Evolutionary conservation across 2,113 vertebrate species (phyloP).

Genomic region (Leptobrachium leishanense): DNA sequence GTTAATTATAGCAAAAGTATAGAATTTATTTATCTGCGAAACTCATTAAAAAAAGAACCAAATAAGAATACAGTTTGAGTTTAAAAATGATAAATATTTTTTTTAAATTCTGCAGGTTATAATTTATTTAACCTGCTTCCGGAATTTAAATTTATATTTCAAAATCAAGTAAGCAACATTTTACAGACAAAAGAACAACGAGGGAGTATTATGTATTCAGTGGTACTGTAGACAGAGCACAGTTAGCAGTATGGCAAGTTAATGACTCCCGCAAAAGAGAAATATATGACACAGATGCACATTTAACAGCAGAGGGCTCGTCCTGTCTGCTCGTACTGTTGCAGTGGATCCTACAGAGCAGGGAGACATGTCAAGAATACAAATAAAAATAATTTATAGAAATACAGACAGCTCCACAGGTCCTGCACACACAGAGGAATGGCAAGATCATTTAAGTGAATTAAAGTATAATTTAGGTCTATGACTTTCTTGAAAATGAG

Average conservation of each 20-base stretch:
- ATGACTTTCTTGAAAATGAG: too few relatives aligned
- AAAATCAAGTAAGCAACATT: background rate
- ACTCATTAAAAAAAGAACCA: background rate
- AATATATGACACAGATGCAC: conserved; percentile 32
- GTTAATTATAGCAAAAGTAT: conserved; percentile 23
- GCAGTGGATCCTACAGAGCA: background rate
- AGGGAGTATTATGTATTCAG: conserved; percentile 17
- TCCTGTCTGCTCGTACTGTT: conserved; percentile 16
- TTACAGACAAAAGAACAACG: conserved; percentile 12
- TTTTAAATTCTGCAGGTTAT: too few relatives aligned
- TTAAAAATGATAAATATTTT: background rate
- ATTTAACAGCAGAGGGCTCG: conserved; percentile 36
- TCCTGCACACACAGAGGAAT: too few relatives aligned
- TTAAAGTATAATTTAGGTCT: too few relatives aligned
- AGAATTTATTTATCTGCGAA: background rate
- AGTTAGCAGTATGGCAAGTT: conserved; percentile 26
- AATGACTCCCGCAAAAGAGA: conserved; percentile 34
- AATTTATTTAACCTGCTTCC: too few relatives aligned
- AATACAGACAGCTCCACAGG: too few relatives aligned
- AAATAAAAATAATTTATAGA: too few relatives aligned
- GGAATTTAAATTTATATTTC: too few relatives aligned
- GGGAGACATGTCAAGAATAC: background rate
- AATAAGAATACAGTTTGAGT: background rate
- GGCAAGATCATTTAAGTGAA: too few relatives aligned
- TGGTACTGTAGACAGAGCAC: conserved; percentile 37